These are phyloP conservation scores for Sander vitreus DNA, from an alignment of 2,113 vertebrate genomes.

Conservation along the genomic window DNA sequence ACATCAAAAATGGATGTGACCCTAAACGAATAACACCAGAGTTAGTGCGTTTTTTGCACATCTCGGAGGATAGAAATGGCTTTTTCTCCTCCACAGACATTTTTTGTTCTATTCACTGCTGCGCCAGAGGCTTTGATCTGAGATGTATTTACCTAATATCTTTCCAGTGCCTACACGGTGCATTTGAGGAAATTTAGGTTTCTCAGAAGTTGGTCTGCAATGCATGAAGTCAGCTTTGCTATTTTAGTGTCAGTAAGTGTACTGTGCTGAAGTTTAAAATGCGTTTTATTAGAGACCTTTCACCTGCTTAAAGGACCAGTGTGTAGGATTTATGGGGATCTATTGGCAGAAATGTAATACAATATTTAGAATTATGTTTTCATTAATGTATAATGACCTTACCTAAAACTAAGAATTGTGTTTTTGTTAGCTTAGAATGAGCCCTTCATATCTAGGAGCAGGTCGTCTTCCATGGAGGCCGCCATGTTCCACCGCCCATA, in stretches of 20 bases:
- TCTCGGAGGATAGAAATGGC: slow-evolving; percentile 39
- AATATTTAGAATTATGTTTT: no score
- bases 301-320: no score
- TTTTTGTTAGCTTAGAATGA: no score
- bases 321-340: no score
- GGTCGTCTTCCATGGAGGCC: no score
- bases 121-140: slow-evolving; percentile 43
- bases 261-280: slow-evolving; percentile 1
- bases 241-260: background rate
- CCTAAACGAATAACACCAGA: slow-evolving; percentile 49
- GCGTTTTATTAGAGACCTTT: background rate
- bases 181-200: slow-evolving; percentile 28
- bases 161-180: slow-evolving; percentile 19
- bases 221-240: background rate
- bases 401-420: no score
- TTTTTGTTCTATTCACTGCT: slow-evolving; percentile 27
- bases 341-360: no score
- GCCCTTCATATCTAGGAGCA: no score
- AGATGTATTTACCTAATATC: slow-evolving; percentile 44
- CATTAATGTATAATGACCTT: no score
- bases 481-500: no score
- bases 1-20: slow-evolving; percentile 60
- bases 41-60: slow-evolving; percentile 47
- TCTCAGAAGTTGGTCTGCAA: slow-evolving; percentile 9
- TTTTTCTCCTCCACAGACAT: slow-evolving; percentile 38